These are phyloP conservation scores for Eriocheir sinensis DNA, from an alignment of 1,140 invertebrate species.

Conservation along the genomic window DNA sequence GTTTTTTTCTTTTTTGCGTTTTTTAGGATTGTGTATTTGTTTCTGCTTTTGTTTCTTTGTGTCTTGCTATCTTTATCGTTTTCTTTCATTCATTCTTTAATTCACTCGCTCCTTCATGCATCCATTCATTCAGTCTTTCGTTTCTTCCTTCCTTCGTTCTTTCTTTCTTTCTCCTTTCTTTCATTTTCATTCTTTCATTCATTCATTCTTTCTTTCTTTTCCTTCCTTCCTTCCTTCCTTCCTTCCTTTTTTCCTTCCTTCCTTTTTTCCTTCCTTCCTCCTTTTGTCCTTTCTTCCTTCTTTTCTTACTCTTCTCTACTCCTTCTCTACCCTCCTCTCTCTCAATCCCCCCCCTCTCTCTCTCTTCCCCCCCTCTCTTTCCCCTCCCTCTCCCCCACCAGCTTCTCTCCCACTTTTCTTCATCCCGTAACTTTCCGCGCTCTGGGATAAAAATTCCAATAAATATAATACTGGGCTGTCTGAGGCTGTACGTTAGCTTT, in stretches of 20 bases:
- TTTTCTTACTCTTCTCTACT: not conserved
- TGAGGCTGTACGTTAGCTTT: not conserved
- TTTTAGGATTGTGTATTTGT: too few relatives aligned
- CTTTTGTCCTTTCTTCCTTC: not conserved
- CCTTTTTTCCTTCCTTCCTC: not conserved
- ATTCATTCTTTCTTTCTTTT: not conserved
- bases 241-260: too few relatives aligned
- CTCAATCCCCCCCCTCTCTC: not conserved
- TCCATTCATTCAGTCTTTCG: not conserved
- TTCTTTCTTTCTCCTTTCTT: not conserved
- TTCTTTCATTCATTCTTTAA: not conserved
- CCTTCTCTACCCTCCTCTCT: not conserved
- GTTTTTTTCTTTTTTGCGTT: too few relatives aligned
- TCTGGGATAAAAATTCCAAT: not conserved
- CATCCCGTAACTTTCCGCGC: not conserved
- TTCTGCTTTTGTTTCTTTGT: too few relatives aligned
- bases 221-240: not conserved
- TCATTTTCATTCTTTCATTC: not conserved
- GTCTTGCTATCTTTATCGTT: too few relatives aligned
- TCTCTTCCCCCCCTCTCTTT: not conserved
- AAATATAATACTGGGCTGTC: not conserved
- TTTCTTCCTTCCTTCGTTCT: not conserved
- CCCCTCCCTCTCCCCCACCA: not conserved
- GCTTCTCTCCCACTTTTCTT: constrained; percentile 5
- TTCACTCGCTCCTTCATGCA: not conserved